These are phyloP conservation scores for Gadopsis marmoratus DNA, from an alignment of 2,797 vertebrate genomes.

Conservation along the genomic window DNA sequence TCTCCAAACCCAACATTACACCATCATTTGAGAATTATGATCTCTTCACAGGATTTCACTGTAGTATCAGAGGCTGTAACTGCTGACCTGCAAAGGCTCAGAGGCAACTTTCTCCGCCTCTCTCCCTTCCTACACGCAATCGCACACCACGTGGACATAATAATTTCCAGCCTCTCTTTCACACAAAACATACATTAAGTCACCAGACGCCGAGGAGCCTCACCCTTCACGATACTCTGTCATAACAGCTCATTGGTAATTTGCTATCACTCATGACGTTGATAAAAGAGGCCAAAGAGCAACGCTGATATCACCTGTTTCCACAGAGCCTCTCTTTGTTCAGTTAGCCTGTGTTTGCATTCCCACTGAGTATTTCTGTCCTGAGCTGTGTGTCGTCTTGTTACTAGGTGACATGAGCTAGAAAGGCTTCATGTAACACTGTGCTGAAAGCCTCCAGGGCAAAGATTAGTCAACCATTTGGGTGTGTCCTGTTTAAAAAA, in stretches of 20 bases:
- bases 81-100: constrained; percentile 24
- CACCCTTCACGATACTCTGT: constrained; percentile 22
- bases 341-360: constrained; percentile 62
- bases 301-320: constrained; percentile 44
- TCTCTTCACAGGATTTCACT: constrained; percentile 34
- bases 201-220: neutral
- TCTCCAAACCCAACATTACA: constrained; percentile 67
- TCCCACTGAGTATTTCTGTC: constrained; percentile 50
- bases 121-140: constrained; percentile 6
- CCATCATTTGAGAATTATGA: constrained; percentile 62
- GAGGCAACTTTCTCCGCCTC: neutral
- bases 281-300: constrained; percentile 48
- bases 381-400: constrained; percentile 47
- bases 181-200: constrained; percentile 11
- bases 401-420: constrained; percentile 70
- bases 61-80: constrained; percentile 28
- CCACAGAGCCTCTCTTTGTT: constrained; percentile 72
- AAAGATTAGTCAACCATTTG: constrained; percentile 73
- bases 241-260: constrained; percentile 8
- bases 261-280: constrained; percentile 19
- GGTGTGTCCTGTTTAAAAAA: constrained; percentile 68
- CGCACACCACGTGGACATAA: constrained; percentile 10
- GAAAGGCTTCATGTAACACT: constrained; percentile 36
- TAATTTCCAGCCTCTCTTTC: constrained; percentile 8
- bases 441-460: constrained; percentile 56